A percentile compares a stretch with the other conserved stretches of the same genome.
Evolutionary conservation across 1,140 invertebrate genomes (phyloP).

Genomic region (Cheumatopsyche charites): DNA sequence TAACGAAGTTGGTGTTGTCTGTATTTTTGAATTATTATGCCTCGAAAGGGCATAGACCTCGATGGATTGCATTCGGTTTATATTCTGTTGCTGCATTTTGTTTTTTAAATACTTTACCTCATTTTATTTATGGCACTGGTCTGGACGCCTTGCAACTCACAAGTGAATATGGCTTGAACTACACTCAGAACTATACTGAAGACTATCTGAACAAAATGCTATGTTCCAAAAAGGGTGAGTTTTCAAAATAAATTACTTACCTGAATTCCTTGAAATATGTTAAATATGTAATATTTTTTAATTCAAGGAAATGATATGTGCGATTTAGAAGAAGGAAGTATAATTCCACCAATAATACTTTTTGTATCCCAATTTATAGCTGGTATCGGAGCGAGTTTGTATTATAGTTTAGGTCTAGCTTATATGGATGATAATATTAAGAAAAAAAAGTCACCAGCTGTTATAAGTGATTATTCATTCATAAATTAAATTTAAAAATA

Average conservation of each 20-base stretch:
- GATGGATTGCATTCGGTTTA: slow-evolving; percentile 74
- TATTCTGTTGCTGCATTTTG: slow-evolving; percentile 72
- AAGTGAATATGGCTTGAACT: not conserved
- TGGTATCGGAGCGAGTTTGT: slow-evolving; percentile 69
- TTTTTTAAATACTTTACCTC: slow-evolving; percentile 71
- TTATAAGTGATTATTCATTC: slow-evolving; percentile 62
- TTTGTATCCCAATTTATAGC: slow-evolving; percentile 71
- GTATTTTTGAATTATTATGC: slow-evolving; percentile 71
- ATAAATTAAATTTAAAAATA: no score
- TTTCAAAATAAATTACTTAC: not conserved
- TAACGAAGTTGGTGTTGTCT: slow-evolving; percentile 64
- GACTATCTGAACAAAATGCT: not conserved
- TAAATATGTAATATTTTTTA: slow-evolving; percentile 1
- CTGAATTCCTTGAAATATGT: not conserved
- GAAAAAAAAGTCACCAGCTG: slow-evolving; percentile 70
- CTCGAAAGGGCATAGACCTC: slow-evolving; percentile 68
- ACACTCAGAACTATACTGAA: not conserved
- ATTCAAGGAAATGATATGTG: slow-evolving; percentile 40
- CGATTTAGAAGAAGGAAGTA: slow-evolving; percentile 63
- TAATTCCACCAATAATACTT: slow-evolving; percentile 65
- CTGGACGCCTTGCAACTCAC: slow-evolving; percentile 63
- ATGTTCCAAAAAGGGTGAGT: not conserved
- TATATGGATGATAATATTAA: slow-evolving; percentile 75
- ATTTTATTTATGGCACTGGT: slow-evolving; percentile 75
- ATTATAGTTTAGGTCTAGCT: slow-evolving; percentile 70